Conservation (phyloP, 2,113 vertebrate species). For the Sapajus apella region DNA sequence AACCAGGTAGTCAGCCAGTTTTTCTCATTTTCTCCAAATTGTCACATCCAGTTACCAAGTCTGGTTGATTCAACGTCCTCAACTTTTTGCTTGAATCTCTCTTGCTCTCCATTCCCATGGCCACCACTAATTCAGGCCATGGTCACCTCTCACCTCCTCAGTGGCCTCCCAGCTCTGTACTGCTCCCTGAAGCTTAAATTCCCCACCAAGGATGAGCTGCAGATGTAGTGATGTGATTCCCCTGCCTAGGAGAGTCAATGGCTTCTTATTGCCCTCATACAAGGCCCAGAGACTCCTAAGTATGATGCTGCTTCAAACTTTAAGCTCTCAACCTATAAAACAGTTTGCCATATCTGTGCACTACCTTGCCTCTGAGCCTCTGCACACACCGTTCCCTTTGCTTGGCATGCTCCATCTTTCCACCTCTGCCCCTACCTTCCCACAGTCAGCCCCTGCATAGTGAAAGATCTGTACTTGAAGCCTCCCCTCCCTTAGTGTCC, state of each 20-base stretch:
- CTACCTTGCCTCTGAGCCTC: background rate
- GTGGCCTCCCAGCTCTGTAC: background rate
- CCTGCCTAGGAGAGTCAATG: background rate
- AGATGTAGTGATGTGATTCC: background rate
- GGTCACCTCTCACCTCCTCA: background rate
- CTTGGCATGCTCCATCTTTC: background rate
- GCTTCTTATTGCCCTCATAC: background rate
- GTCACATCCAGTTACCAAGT: background rate
- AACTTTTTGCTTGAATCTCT: background rate
- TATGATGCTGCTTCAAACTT: background rate
- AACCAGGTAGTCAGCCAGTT: background rate
- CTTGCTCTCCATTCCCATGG: background rate
- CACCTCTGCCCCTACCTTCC: background rate
- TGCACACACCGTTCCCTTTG: background rate
- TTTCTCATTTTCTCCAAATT: background rate
- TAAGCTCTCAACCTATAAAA: background rate
- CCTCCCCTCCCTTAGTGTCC: background rate
- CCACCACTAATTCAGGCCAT: background rate
- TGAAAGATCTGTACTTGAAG: background rate
- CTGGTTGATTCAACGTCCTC: background rate
- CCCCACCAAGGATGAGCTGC: background rate
- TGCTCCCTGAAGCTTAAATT: background rate
- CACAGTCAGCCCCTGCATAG: background rate
- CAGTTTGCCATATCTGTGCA: background rate
- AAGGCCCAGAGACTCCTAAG: background rate